Evolutionary conservation across 2,113 vertebrate species (phyloP).

Genomic region (Thamnaconus septentrionalis): DNA sequence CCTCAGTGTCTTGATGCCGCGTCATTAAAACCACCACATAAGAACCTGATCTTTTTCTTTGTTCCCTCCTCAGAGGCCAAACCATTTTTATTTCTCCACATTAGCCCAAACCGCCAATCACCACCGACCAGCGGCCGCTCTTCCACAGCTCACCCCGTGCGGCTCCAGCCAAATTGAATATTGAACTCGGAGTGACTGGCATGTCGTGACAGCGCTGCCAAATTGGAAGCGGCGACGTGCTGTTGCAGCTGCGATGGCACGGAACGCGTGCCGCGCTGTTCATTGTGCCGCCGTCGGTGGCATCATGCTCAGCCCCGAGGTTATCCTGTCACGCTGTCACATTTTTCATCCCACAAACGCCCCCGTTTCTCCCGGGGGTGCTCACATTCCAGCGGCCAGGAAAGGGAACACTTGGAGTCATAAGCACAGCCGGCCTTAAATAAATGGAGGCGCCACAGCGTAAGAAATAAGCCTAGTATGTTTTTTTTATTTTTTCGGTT

Average conservation of each 20-base stretch:
- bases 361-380: too few relatives aligned
- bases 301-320: conserved; percentile 18
- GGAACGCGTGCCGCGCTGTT: too few relatives aligned
- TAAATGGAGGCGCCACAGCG: conserved; percentile 3
- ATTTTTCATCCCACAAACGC: conserved; percentile 31
- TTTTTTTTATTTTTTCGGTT: too few relatives aligned
- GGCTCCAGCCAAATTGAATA: conserved; percentile 58
- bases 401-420: not conserved
- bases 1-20: not conserved
- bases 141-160: conserved; percentile 46
- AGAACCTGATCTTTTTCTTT: conserved; percentile 50
- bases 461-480: not conserved
- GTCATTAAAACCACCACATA: conserved; percentile 41
- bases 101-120: conserved; percentile 41
- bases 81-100: conserved; percentile 20
- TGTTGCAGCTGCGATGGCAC: not conserved
- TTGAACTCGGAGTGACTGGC: conserved; percentile 55
- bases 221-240: conserved; percentile 32
- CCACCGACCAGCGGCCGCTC: conserved; percentile 27
- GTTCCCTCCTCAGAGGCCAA: conserved; percentile 32
- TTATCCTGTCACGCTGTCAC: conserved; percentile 45
- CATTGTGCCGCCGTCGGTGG: too few relatives aligned
- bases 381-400: too few relatives aligned
- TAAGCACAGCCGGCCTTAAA: conserved; percentile 22
- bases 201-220: conserved; percentile 18